Percentiles rank a stretch among this genome's conserved stretches.
These are phyloP conservation scores for Ostrea denselamellosa DNA, from an alignment of 1,140 invertebrate species.

Conservation along the genomic window DNA sequence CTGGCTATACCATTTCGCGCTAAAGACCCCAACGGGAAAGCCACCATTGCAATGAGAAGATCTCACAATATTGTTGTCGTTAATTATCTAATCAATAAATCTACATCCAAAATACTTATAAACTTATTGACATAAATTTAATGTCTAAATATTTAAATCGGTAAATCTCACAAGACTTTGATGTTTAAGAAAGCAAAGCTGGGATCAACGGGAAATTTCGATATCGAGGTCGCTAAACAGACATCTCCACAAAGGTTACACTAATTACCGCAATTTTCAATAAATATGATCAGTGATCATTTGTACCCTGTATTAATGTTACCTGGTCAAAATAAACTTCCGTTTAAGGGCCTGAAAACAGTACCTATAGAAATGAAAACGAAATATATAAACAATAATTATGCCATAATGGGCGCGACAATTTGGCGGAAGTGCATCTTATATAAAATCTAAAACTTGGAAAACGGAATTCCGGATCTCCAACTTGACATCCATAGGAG, in stretches of 20 bases:
- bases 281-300: too few relatives aligned
- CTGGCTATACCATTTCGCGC: neutral
- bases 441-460: neutral
- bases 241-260: constrained; percentile 24
- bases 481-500: too few relatives aligned
- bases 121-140: neutral
- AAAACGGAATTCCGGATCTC: neutral
- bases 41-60: neutral
- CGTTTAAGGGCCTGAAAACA: too few relatives aligned
- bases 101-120: neutral
- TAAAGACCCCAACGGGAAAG: constrained; percentile 15
- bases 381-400: neutral
- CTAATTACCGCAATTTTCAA: neutral
- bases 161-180: neutral
- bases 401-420: neutral
- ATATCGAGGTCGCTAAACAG: constrained; percentile 28
- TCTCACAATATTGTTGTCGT: neutral
- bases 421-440: neutral
- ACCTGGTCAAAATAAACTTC: too few relatives aligned
- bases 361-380: too few relatives aligned
- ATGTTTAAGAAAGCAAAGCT: neutral
- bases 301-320: too few relatives aligned
- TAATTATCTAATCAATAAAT: neutral
- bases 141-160: neutral
- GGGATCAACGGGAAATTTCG: neutral